Conservation (phyloP, 35 echinoderm and acorn worm species). For the Acanthaster planci region DNA sequence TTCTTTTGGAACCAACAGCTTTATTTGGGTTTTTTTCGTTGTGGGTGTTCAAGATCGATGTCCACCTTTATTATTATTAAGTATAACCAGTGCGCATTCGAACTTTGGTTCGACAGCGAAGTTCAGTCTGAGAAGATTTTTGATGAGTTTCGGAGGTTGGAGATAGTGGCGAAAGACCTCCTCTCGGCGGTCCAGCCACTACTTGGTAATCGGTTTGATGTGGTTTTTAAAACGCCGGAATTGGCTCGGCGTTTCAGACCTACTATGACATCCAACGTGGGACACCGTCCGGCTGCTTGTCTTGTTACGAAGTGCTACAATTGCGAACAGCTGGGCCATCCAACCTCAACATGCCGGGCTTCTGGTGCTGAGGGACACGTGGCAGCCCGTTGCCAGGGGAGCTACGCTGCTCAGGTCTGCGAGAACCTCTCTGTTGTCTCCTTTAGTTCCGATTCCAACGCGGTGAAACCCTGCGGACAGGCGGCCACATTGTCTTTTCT, state of each 20-base stretch:
- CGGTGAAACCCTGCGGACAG: too few relatives aligned
- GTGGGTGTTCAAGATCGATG: too few relatives aligned
- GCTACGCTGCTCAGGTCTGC: too few relatives aligned
- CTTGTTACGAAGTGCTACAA: not conserved
- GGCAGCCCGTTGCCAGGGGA: not conserved
- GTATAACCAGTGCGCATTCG: not conserved
- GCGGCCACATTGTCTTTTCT: too few relatives aligned
- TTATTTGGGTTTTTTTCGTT: too few relatives aligned
- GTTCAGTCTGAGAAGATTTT: not conserved
- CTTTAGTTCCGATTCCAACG: too few relatives aligned
- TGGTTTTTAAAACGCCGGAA: not conserved
- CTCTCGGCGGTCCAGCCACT: not conserved
- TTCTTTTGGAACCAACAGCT: too few relatives aligned
- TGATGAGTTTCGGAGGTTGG: not conserved
- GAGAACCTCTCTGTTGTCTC: too few relatives aligned
- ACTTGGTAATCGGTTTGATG: not conserved
- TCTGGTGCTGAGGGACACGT: not conserved
- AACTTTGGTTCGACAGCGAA: not conserved
- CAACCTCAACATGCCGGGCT: not conserved
- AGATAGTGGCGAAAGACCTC: not conserved
- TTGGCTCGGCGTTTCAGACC: not conserved
- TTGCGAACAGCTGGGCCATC: not conserved
- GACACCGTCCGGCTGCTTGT: not conserved
- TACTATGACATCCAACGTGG: not conserved
- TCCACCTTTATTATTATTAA: too few relatives aligned